Conservation (phyloP, 2,797 vertebrate species). For the Melanotaenia nigrans region DNA sequence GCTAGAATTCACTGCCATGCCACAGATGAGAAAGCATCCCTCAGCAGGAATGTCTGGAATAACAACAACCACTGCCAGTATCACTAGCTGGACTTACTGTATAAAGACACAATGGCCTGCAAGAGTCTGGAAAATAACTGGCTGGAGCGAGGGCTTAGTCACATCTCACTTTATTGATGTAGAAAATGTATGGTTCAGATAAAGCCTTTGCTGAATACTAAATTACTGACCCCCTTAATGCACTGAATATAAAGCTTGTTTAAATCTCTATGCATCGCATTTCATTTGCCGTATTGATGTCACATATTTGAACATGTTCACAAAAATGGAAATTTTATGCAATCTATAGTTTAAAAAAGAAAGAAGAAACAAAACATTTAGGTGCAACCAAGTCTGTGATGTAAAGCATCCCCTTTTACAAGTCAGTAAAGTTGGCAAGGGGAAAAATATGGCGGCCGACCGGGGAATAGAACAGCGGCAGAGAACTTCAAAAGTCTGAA, state of each 20-base stretch:
- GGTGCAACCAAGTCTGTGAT: too few relatives aligned
- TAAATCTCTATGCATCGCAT: neutral
- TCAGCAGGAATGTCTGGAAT: slow-evolving; percentile 64
- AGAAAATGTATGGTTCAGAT: too few relatives aligned
- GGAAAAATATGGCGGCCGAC: too few relatives aligned
- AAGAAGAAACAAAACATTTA: too few relatives aligned
- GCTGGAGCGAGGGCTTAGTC: neutral
- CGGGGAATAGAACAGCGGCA: too few relatives aligned
- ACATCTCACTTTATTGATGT: neutral
- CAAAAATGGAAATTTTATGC: neutral
- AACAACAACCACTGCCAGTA: slow-evolving; percentile 41
- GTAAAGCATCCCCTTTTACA: too few relatives aligned
- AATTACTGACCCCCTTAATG: neutral
- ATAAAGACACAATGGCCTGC: slow-evolving; percentile 7
- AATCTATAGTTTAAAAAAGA: too few relatives aligned
- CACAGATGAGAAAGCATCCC: slow-evolving; percentile 59
- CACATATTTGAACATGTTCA: too few relatives aligned
- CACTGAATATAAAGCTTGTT: neutral
- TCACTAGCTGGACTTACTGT: slow-evolving; percentile 37
- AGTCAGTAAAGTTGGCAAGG: too few relatives aligned
- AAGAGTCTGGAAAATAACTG: slow-evolving; percentile 4
- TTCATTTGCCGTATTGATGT: neutral
- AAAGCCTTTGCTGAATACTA: neutral
- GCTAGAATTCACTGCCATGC: slow-evolving; percentile 63
- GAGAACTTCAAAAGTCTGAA: too few relatives aligned